These are phyloP conservation scores for Mus minutoides DNA, from an alignment of 2,797 vertebrate species.

Conservation along the genomic window DNA sequence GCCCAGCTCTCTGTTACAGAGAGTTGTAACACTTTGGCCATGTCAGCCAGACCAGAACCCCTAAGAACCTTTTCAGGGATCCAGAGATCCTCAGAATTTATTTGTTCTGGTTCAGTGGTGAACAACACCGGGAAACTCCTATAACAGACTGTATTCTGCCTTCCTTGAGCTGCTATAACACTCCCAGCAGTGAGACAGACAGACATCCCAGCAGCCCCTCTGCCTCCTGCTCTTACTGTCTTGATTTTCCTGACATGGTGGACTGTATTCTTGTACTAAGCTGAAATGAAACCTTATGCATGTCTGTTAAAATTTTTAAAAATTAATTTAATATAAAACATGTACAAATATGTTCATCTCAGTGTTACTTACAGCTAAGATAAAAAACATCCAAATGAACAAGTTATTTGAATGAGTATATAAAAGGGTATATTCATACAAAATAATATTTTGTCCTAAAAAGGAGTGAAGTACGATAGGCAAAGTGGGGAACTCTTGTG, in stretches of 20 bases:
- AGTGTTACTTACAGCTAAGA: not conserved
- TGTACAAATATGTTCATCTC: not conserved
- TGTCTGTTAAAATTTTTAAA: not conserved
- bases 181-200: not conserved
- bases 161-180: not conserved
- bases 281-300: not conserved
- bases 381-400: not conserved
- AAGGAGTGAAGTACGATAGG: not conserved
- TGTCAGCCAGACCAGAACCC: not conserved
- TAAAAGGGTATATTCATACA: not conserved
- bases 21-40: not conserved
- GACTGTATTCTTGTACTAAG: not conserved
- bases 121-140: no score
- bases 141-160: not conserved
- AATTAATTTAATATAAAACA: not conserved
- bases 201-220: not conserved
- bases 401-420: not conserved
- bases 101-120: no score
- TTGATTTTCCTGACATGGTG: not conserved
- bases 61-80: not conserved
- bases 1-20: not conserved
- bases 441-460: not conserved
- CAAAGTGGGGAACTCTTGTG: not conserved
- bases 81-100: not conserved
- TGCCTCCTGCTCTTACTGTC: not conserved